These are phyloP conservation scores for Spinus pinus DNA, from an alignment of 2,797 vertebrate genomes.

Conservation along the genomic window DNA sequence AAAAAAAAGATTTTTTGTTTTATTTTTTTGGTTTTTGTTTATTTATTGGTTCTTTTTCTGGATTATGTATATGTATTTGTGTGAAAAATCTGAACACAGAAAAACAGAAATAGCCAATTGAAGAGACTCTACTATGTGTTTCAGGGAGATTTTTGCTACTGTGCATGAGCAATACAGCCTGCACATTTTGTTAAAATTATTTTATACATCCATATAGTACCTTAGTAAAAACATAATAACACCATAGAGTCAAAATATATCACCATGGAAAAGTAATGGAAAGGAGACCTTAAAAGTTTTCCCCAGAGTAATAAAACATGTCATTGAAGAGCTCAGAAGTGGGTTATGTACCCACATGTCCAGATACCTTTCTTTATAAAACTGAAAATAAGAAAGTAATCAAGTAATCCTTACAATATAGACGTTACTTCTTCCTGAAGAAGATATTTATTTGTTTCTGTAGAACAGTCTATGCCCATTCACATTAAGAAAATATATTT, in stretches of 20 bases:
- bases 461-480: neutral
- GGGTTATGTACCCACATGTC: neutral
- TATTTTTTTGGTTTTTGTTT: no score
- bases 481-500: neutral
- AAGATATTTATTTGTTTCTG: neutral
- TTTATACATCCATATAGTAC: neutral
- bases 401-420: neutral
- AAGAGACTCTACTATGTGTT: accelerated
- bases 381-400: neutral
- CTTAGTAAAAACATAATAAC: neutral
- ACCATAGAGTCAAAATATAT: neutral
- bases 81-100: neutral
- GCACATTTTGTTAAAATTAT: neutral
- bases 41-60: neutral
- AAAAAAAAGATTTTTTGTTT: no score
- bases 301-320: neutral
- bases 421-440: neutral
- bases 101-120: neutral
- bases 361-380: neutral
- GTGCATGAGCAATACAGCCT: neutral
- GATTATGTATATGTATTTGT: neutral
- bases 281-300: neutral
- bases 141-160: neutral
- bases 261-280: neutral
- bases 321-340: neutral